A percentile compares a stretch with the other conserved stretches of the same genome.
Conservation (phyloP, 2,888 invertebrate species). For the Aporophyla lueneburgensis region DNA sequence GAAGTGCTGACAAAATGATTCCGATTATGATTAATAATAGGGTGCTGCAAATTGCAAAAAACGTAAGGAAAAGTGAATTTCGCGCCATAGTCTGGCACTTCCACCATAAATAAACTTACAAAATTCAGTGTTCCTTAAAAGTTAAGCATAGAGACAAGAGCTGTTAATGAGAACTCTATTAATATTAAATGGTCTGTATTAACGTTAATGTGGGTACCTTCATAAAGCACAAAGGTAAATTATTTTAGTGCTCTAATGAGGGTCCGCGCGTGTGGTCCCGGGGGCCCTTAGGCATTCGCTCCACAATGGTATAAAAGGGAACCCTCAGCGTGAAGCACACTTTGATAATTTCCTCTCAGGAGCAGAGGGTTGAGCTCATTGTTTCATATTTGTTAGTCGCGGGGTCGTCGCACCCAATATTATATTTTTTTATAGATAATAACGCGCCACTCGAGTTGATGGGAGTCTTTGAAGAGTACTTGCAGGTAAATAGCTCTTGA, state of each 20-base stretch:
- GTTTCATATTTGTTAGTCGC: slow-evolving; percentile 76
- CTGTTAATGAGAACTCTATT: slow-evolving; percentile 60
- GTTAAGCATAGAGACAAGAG: slow-evolving; percentile 23
- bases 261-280: slow-evolving; percentile 74
- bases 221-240: slow-evolving; percentile 76
- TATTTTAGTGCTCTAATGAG: slow-evolving; percentile 80
- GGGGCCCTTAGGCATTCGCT: slow-evolving; percentile 59
- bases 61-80: too few species aligned
- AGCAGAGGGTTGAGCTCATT: slow-evolving; percentile 77
- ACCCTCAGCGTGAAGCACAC: slow-evolving; percentile 76
- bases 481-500: slow-evolving; percentile 44
- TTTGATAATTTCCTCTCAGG: slow-evolving; percentile 82
- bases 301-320: slow-evolving; percentile 77
- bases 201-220: slow-evolving; percentile 59
- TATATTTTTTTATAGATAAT: slow-evolving; percentile 56
- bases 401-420: slow-evolving; percentile 75
- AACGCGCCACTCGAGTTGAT: slow-evolving; percentile 51
- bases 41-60: too few species aligned
- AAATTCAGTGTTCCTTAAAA: slow-evolving; percentile 24
- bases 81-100: too few species aligned
- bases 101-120: slow-evolving; percentile 5
- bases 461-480: slow-evolving; percentile 60
- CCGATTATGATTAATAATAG: too few species aligned
- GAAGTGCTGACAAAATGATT: too few species aligned
- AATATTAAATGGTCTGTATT: slow-evolving; percentile 65